phyloP scores from a whole-genome alignment of 2,797 vertebrate species.

The Malurus splendens region DNA sequence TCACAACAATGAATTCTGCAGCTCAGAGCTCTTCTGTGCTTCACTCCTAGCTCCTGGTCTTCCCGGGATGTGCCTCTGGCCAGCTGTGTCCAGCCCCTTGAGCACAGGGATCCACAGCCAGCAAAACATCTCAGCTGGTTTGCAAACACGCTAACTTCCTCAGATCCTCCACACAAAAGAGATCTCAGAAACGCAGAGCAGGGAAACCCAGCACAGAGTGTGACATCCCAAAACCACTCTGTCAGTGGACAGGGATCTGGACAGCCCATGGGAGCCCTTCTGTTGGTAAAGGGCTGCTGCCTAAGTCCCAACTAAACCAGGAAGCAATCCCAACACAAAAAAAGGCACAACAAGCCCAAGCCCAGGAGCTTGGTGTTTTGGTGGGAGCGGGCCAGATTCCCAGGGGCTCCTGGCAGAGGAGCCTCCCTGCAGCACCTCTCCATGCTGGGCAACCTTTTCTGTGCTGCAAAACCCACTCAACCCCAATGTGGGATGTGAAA shows the following conservation, averaged over 20 bases:
- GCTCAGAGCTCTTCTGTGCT: not conserved
- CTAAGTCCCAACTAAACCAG: not conserved
- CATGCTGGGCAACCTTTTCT: not conserved
- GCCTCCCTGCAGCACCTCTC: not conserved
- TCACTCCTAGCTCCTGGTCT: not conserved
- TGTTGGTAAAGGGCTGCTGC: not conserved
- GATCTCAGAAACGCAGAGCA: not conserved
- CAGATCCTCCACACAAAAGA: not conserved
- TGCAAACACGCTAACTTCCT: not conserved
- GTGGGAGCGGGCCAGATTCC: not conserved
- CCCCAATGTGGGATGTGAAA: not conserved
- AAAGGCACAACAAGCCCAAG: not conserved
- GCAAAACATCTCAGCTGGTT: not conserved
- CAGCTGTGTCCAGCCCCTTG: rapidly evolving
- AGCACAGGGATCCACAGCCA: not conserved
- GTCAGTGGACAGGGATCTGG: rapidly evolving
- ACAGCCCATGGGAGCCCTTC: not conserved
- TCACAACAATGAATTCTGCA: not conserved
- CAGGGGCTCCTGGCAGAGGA: not conserved
- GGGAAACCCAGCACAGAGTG: rapidly evolving
- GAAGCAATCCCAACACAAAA: not conserved
- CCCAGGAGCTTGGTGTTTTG: not conserved
- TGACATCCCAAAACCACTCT: rapidly evolving
- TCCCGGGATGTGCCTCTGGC: no score
- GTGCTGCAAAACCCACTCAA: not conserved